Conservation (phyloP, 2,888 invertebrate genomes). For the Amphipyra tragopoginis region DNA sequence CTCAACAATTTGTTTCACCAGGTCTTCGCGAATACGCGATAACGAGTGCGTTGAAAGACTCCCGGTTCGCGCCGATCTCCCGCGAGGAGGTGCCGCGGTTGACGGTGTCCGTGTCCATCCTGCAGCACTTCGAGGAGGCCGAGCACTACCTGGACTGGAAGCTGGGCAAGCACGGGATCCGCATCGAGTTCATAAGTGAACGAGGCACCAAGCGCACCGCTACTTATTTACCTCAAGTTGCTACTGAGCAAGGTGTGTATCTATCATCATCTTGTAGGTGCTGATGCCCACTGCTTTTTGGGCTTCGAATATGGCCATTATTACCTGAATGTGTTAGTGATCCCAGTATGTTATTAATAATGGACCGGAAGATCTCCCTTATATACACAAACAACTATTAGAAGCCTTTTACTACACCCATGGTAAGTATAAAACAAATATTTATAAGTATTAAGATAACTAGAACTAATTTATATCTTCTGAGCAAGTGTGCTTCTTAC, state of each 20-base stretch:
- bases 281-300: too few relatives aligned
- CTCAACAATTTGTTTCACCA: slow-evolving; percentile 56
- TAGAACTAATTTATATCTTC: too few relatives aligned
- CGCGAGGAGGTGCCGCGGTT: slow-evolving; percentile 97
- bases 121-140: slow-evolving; percentile 98
- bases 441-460: too few relatives aligned
- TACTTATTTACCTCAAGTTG: slow-evolving; percentile 99
- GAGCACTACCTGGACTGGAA: slow-evolving; percentile 99
- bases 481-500: too few relatives aligned
- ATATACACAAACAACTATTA: too few relatives aligned
- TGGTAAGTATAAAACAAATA: too few relatives aligned
- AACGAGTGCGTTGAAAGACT: slow-evolving; percentile 99
- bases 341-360: too few relatives aligned
- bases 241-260: slow-evolving; percentile 97
- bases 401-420: too few relatives aligned
- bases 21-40: slow-evolving; percentile 99
- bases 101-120: slow-evolving; percentile 98
- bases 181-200: slow-evolving; percentile 99
- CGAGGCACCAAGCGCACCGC: slow-evolving; percentile 98
- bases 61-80: slow-evolving; percentile 98
- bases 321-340: too few relatives aligned
- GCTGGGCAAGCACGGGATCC: slow-evolving; percentile 98
- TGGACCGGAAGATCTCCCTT: too few relatives aligned
- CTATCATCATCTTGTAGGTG: neutral
- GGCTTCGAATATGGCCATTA: neutral